Evolutionary conservation across 2,888 invertebrate genomes (phyloP).

Genomic region (Slavum lentiscoides): DNA sequence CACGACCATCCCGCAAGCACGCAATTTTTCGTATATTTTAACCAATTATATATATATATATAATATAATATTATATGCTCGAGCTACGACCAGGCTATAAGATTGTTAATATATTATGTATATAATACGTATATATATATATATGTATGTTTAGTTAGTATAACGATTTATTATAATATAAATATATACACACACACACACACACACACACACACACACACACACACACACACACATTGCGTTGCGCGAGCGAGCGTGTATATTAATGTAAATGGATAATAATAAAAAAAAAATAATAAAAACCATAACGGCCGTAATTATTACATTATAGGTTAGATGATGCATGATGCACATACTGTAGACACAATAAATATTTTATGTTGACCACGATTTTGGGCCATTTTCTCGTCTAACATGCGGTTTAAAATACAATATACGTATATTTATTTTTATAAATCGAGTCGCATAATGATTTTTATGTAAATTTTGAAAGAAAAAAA

Average conservation of each 20-base stretch:
- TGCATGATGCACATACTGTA: constrained; percentile 14
- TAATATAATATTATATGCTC: constrained; percentile 35
- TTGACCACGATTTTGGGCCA: constrained; percentile 10
- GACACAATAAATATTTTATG: constrained; percentile 16
- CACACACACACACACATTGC: background rate
- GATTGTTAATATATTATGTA: constrained; percentile 47
- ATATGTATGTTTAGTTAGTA: background rate
- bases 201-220: background rate
- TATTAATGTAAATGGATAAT: no score
- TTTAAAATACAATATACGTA: background rate
- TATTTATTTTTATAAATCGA: no score
- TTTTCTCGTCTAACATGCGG: constrained; percentile 22
- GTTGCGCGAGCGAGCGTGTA: no score
- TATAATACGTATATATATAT: constrained; percentile 14
- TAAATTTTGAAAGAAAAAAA: no score
- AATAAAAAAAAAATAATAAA: background rate
- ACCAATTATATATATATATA: background rate
- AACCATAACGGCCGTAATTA: constrained; percentile 13
- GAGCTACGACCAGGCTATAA: constrained; percentile 53
- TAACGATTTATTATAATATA: constrained; percentile 13
- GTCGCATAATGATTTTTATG: no score
- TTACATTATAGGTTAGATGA: constrained; percentile 11
- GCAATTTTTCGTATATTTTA: constrained; percentile 15
- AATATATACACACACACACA: background rate
- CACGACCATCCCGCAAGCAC: constrained; percentile 48